Percentiles rank a stretch among this genome's conserved stretches.
phyloP scores from a whole-genome alignment of 2,888 invertebrate genomes.

The Sepiola atlantica region DNA sequence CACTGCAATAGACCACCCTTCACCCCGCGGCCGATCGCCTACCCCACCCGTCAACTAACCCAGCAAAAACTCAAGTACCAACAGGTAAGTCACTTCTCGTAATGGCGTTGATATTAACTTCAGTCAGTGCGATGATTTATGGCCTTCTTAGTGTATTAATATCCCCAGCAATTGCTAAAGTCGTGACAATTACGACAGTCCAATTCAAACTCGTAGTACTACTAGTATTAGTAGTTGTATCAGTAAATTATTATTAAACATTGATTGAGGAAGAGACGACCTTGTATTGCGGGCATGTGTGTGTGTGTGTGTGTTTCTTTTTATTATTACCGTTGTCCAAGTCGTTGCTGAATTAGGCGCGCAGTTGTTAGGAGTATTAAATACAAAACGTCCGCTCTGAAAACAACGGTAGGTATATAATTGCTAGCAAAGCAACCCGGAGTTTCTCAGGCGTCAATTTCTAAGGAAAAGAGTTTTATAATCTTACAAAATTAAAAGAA shows the following conservation, averaged over 20 bases:
- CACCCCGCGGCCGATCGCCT: background rate
- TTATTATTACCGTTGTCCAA: background rate
- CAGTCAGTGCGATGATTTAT: background rate
- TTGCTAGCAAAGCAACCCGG: too few species aligned
- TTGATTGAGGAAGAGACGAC: background rate
- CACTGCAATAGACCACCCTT: background rate
- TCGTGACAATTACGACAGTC: background rate
- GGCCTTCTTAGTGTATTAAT: background rate
- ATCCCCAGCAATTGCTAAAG: background rate
- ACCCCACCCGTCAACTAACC: background rate
- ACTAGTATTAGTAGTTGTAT: background rate
- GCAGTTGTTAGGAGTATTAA: background rate
- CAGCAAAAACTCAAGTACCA: background rate
- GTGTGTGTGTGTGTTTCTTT: background rate
- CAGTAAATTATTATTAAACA: background rate
- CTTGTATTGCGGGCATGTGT: background rate
- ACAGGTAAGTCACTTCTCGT: conserved; percentile 24
- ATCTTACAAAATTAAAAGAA: too few species aligned
- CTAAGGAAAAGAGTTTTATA: too few species aligned
- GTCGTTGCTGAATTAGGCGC: background rate
- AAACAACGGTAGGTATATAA: background rate
- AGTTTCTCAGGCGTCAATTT: too few species aligned
- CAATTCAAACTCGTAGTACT: background rate
- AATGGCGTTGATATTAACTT: conserved; percentile 16
- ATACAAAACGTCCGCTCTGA: background rate